Conservation (phyloP, 2,797 vertebrate genomes). For the Malacoraja senta region DNA sequence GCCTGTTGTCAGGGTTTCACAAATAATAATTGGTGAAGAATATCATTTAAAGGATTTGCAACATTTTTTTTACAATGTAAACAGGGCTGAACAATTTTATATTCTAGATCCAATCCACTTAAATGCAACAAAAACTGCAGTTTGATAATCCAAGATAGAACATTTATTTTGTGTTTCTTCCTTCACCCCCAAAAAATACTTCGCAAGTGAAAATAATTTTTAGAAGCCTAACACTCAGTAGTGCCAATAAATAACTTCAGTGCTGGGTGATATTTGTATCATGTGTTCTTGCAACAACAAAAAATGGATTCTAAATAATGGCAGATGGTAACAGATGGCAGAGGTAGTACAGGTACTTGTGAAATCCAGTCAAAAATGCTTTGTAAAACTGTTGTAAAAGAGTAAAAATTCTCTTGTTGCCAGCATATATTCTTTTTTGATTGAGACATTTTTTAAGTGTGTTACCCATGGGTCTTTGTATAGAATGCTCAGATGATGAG, state of each 20-base stretch:
- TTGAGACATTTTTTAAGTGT: background rate
- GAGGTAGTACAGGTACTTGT: slow-evolving; percentile 98
- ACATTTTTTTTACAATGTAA: background rate
- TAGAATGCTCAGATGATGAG: background rate
- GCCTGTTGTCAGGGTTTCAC: background rate
- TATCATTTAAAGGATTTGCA: background rate
- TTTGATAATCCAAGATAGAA: background rate
- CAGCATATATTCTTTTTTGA: slow-evolving; percentile 46
- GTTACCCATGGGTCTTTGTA: background rate
- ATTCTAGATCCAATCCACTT: background rate
- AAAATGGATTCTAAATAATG: slow-evolving; percentile 97
- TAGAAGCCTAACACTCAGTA: slow-evolving; percentile 69
- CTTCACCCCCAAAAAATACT: background rate
- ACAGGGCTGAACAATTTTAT: background rate
- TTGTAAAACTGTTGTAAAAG: slow-evolving; percentile 89
- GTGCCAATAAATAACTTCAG: slow-evolving; percentile 97
- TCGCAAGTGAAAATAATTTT: background rate
- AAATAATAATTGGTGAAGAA: background rate
- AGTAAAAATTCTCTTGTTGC: slow-evolving; percentile 82
- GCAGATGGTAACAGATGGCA: slow-evolving; percentile 99
- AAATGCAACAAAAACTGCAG: background rate
- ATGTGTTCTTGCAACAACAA: slow-evolving; percentile 82
- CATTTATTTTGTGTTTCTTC: background rate
- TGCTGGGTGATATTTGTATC: slow-evolving; percentile 99
- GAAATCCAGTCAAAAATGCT: slow-evolving; percentile 90